These are phyloP conservation scores for Acanthacorydalis orientalis DNA, from an alignment of 2,888 invertebrate genomes.

Conservation along the genomic window DNA sequence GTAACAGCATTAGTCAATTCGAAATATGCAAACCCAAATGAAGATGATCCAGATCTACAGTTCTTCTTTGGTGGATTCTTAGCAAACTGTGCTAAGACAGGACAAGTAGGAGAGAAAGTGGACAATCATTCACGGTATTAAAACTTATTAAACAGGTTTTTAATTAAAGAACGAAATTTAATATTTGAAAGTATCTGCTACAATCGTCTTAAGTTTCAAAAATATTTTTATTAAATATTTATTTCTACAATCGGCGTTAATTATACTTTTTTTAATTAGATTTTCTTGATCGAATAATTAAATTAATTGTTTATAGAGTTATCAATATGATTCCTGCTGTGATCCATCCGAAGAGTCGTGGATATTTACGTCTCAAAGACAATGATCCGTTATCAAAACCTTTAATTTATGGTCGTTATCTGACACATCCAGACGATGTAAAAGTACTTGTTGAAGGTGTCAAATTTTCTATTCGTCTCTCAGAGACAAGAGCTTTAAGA, in stretches of 20 bases:
- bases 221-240: neutral
- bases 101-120: constrained; percentile 64
- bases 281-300: too few species aligned
- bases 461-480: constrained; percentile 53
- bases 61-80: constrained; percentile 75
- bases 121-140: constrained; percentile 38
- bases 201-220: too few species aligned
- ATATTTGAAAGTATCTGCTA: too few species aligned
- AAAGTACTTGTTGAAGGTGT: constrained; percentile 68
- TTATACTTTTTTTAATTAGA: neutral
- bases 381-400: constrained; percentile 69
- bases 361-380: constrained; percentile 50
- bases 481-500: constrained; percentile 45
- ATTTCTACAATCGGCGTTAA: neutral
- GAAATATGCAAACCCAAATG: constrained; percentile 54
- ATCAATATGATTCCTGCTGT: constrained; percentile 67
- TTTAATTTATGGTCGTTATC: constrained; percentile 66
- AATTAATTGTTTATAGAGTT: constrained; percentile 23
- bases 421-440: constrained; percentile 63
- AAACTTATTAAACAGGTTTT: neutral
- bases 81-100: constrained; percentile 71
- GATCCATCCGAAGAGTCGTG: constrained; percentile 74
- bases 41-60: constrained; percentile 72
- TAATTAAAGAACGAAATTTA: too few species aligned
- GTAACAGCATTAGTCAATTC: constrained; percentile 72